These are phyloP conservation scores for Tethea ocularis DNA, from an alignment of 2,888 invertebrate species.

Conservation along the genomic window DNA sequence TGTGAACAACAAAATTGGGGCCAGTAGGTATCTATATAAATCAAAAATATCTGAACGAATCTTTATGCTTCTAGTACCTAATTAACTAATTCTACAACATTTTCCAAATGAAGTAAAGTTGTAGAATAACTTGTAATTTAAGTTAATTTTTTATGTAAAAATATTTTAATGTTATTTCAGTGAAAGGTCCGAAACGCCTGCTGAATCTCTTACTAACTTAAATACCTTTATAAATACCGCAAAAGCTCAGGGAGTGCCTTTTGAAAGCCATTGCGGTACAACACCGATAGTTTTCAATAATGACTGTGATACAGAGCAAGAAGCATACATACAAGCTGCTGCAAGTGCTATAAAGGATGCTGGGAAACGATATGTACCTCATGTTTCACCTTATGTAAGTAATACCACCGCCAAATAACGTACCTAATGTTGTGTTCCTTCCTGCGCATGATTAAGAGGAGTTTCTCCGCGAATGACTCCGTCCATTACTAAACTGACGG, in stretches of 20 bases:
- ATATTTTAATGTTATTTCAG: slow-evolving; percentile 44
- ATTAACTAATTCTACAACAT: too few relatives aligned
- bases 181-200: slow-evolving; percentile 39
- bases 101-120: not conserved
- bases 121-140: not conserved
- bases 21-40: too few relatives aligned
- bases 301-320: slow-evolving; percentile 37
- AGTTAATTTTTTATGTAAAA: not conserved
- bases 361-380: slow-evolving; percentile 62
- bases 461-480: too few relatives aligned
- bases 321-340: slow-evolving; percentile 37
- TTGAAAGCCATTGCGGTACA: slow-evolving; percentile 70
- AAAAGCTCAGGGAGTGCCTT: slow-evolving; percentile 45
- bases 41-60: too few relatives aligned
- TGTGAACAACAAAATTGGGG: too few relatives aligned
- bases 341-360: slow-evolving; percentile 41
- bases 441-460: too few relatives aligned
- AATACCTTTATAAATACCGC: slow-evolving; percentile 50
- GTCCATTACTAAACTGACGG: too few relatives aligned
- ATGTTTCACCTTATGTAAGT: slow-evolving; percentile 75
- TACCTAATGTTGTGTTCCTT: too few relatives aligned
- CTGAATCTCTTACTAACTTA: slow-evolving; percentile 37
- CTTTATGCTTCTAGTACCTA: too few relatives aligned
- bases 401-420: not conserved
- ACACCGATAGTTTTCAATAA: slow-evolving; percentile 57